phyloP scores from a whole-genome alignment of 2,888 invertebrate genomes.

The Erpobdella octoculata region DNA sequence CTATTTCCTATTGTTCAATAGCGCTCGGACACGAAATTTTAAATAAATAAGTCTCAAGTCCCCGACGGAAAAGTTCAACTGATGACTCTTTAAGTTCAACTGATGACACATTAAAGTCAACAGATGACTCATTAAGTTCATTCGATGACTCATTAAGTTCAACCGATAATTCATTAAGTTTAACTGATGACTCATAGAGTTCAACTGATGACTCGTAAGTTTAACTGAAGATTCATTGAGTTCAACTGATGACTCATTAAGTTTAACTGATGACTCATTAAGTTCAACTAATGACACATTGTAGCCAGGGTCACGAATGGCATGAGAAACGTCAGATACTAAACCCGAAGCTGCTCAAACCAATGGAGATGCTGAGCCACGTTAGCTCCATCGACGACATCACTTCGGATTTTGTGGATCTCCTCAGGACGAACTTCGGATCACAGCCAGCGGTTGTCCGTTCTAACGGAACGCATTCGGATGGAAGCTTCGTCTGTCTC shows the following conservation, averaged over 20 bases:
- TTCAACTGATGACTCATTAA: too few relatives aligned
- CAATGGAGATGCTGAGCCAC: conserved; percentile 46
- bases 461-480: conserved; percentile 36
- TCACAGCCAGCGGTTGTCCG: conserved; percentile 22
- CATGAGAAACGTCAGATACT: conserved; percentile 45
- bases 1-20: too few relatives aligned
- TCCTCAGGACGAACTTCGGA: neutral
- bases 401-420: conserved; percentile 44
- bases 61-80: too few relatives aligned
- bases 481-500: conserved; percentile 40
- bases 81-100: too few relatives aligned
- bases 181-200: too few relatives aligned
- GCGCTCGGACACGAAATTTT: too few relatives aligned
- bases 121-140: too few relatives aligned
- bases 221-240: neutral
- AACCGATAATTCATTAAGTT: too few relatives aligned
- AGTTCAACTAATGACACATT: neutral
- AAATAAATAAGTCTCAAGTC: too few relatives aligned
- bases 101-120: conserved; percentile 40
- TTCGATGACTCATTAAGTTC: neutral
- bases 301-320: conserved; percentile 51
- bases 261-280: too few relatives aligned
- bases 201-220: too few relatives aligned
- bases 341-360: conserved; percentile 47
- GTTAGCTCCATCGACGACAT: conserved; percentile 46